Evolutionary conservation across 2,888 invertebrate species (phyloP).

Genomic region (Thecophora atra): DNA sequence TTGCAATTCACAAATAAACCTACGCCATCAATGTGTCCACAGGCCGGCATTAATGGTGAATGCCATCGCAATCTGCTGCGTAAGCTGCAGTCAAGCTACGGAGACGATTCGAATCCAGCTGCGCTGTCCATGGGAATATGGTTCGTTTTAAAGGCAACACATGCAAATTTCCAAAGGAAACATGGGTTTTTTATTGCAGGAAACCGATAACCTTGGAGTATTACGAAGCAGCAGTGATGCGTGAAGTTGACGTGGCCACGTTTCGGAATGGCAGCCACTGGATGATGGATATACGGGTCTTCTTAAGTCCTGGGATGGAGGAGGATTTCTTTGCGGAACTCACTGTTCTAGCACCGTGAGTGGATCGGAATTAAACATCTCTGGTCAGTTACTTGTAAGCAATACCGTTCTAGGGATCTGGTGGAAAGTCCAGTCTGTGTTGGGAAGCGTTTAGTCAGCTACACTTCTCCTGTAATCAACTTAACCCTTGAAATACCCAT

Average conservation of each 20-base stretch:
- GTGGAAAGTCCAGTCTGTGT: conserved; percentile 54
- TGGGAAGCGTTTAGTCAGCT: conserved; percentile 51
- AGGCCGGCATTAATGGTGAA: conserved; percentile 82
- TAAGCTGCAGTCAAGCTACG: conserved; percentile 94
- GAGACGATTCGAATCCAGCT: conserved; percentile 99
- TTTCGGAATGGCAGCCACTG: conserved; percentile 62
- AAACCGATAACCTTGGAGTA: conserved; percentile 75
- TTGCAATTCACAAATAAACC: conserved; percentile 42
- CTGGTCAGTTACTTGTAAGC: neutral
- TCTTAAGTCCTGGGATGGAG: conserved; percentile 62
- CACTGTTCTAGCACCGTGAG: conserved; percentile 62
- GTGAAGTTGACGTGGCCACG: conserved; percentile 69
- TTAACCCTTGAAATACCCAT: conserved; percentile 59
- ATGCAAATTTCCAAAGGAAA: too few relatives aligned
- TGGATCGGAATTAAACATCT: conserved; percentile 29
- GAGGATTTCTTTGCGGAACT: conserved; percentile 57
- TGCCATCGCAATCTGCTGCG: conserved; percentile 92
- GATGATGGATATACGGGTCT: conserved; percentile 66
- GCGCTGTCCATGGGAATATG: conserved; percentile 95
- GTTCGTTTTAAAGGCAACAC: conserved; percentile 57
- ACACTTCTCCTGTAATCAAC: conserved; percentile 55
- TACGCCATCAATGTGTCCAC: conserved; percentile 81
- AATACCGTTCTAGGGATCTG: conserved; percentile 64
- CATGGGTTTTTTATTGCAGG: conserved; percentile 66
- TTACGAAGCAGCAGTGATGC: conserved; percentile 73